These are phyloP conservation scores for Hycleus phaleratus DNA, from an alignment of 1,140 invertebrate species.

Conservation along the genomic window DNA sequence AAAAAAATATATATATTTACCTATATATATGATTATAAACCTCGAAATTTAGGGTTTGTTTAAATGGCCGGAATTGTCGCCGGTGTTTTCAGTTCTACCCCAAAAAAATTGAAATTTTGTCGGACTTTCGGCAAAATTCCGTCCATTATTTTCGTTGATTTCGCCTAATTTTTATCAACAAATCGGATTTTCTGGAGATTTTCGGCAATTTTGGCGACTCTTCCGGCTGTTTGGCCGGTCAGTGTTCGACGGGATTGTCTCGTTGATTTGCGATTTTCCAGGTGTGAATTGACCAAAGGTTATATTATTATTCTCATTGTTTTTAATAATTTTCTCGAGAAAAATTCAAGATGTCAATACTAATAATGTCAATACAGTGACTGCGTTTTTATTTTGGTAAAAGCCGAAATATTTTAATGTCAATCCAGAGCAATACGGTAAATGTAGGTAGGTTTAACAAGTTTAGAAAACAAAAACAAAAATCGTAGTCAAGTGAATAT, in stretches of 20 bases:
- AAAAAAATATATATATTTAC: slow-evolving; percentile 1
- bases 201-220: not conserved
- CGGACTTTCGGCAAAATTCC: not conserved
- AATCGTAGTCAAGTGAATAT: no score
- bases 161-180: not conserved
- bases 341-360: slow-evolving; percentile 37
- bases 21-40: no score
- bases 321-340: no score
- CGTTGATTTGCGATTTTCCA: not conserved
- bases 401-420: slow-evolving; percentile 36
- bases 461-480: not conserved
- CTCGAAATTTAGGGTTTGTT: no score
- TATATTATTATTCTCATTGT: slow-evolving; percentile 7
- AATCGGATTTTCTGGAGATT: not conserved
- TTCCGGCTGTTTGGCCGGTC: not conserved
- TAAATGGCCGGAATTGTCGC: not conserved
- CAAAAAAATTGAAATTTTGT: not conserved
- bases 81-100: not conserved
- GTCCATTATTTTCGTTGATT: not conserved
- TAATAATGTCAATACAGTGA: slow-evolving; percentile 39
- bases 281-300: slow-evolving; percentile 39
- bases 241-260: not conserved
- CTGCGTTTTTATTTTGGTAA: slow-evolving; percentile 26
- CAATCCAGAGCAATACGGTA: slow-evolving; percentile 43
- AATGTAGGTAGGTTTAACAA: slow-evolving; percentile 35